Percentiles rank a stretch among this genome's conserved stretches.
phyloP scores from a whole-genome alignment of 2,888 invertebrate species.

The Opisthograptis luteolata region DNA sequence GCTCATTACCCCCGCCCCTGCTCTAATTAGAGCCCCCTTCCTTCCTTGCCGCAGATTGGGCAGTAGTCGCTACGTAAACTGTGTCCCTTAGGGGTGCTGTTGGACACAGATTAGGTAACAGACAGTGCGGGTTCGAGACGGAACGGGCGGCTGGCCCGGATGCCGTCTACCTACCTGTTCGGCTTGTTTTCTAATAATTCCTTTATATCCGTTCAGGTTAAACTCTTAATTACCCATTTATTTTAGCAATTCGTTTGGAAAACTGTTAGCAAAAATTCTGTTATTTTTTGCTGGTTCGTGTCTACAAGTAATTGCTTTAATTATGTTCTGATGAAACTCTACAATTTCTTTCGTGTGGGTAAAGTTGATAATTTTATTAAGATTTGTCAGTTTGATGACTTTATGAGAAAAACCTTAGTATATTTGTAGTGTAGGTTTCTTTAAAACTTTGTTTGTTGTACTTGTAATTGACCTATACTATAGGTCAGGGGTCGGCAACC shows the following conservation, averaged over 20 bases:
- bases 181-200: slow-evolving; percentile 83
- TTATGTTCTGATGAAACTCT: no score
- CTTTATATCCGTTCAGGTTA: slow-evolving; percentile 74
- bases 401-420: no score
- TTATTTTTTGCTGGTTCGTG: neutral
- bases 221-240: slow-evolving; percentile 68
- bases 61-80: slow-evolving; percentile 15
- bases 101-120: slow-evolving; percentile 12
- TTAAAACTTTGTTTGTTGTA: no score
- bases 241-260: slow-evolving; percentile 55
- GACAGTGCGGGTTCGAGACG: slow-evolving; percentile 1
- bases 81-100: slow-evolving; percentile 20
- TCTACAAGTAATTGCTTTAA: slow-evolving; percentile 2
- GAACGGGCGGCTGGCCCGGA: slow-evolving; percentile 33
- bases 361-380: slow-evolving; percentile 23
- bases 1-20: slow-evolving; percentile 80
- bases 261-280: slow-evolving; percentile 28
- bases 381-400: no score
- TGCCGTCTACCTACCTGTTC: slow-evolving; percentile 44
- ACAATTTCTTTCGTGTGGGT: slow-evolving; percentile 24
- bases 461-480: no score
- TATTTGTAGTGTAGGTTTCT: no score
- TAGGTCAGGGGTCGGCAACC: no score
- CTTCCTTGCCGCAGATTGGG: slow-evolving; percentile 40
- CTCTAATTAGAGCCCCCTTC: slow-evolving; percentile 79